Evolutionary conservation across 2,888 invertebrate species (phyloP).

Genomic region (Ormyrus pomaceus): DNA sequence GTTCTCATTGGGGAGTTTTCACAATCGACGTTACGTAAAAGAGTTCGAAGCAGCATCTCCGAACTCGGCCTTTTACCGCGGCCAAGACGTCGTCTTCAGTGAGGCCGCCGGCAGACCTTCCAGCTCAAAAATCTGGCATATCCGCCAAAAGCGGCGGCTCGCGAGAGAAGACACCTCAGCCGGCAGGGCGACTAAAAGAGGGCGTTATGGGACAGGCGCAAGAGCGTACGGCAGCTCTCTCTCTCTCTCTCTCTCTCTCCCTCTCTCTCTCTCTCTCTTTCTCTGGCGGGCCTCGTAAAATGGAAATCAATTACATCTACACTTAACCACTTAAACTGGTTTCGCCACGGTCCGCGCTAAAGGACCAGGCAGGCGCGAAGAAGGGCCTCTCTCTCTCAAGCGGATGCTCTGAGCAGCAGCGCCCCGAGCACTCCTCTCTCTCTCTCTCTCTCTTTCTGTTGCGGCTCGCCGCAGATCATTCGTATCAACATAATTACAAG

Average conservation of each 20-base stretch:
- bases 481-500: conserved; percentile 77
- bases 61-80: too few species aligned
- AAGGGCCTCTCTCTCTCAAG: conserved; percentile 56
- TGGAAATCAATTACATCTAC: conserved; percentile 76
- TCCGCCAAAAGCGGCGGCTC: too few species aligned
- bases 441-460: conserved; percentile 58
- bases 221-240: background rate
- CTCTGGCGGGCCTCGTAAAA: conserved; percentile 69
- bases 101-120: background rate
- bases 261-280: too few species aligned
- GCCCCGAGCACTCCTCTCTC: conserved; percentile 53
- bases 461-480: conserved; percentile 75
- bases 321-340: conserved; percentile 76
- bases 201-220: conserved; percentile 51
- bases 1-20: too few species aligned
- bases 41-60: too few species aligned
- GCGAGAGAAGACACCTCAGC: background rate
- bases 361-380: conserved; percentile 26
- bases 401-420: too few species aligned
- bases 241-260: too few species aligned
- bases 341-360: conserved; percentile 72
- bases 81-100: background rate
- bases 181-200: conserved; percentile 26
- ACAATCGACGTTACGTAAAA: too few species aligned
- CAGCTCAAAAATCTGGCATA: background rate